Evolutionary conservation across 2,113 vertebrate genomes (phyloP).

Genomic region (Glareola pratincola): DNA sequence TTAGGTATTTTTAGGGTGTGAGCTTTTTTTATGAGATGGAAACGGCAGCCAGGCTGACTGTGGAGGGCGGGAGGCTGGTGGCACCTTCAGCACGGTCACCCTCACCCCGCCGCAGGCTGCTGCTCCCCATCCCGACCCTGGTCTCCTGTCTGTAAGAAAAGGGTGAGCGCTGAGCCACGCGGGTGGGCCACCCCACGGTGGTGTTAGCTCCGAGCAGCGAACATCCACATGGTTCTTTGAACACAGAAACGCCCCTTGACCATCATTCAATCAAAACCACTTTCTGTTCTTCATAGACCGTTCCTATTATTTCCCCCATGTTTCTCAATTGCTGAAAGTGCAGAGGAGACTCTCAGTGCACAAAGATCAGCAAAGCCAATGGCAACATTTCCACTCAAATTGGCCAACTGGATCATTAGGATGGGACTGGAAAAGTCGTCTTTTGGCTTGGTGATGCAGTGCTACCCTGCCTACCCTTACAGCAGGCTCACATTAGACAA

Average conservation of each 20-base stretch:
- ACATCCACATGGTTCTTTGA: neutral
- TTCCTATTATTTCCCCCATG: neutral
- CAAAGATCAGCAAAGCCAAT: neutral
- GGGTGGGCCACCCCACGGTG: rapidly evolving
- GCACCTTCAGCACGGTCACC: neutral
- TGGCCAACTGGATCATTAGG: neutral
- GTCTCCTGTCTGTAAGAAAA: rapidly evolving
- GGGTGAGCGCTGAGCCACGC: rapidly evolving
- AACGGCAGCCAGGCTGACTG: neutral
- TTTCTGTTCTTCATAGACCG: neutral
- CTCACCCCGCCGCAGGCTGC: rapidly evolving
- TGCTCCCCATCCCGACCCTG: neutral
- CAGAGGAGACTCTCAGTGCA: neutral
- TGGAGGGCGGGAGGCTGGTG: neutral
- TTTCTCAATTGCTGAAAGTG: neutral
- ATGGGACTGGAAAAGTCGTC: neutral
- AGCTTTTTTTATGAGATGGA: neutral
- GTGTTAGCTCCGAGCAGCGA: neutral
- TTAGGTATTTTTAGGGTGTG: neutral
- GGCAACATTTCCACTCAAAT: neutral
- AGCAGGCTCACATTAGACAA: neutral
- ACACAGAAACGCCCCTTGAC: rapidly evolving
- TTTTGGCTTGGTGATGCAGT: neutral
- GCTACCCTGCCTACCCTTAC: neutral
- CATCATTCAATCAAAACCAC: neutral